Base-by-base conservation (phyloP, 2,113 vertebrate species). In the Psammodynastes pulverulentus region DNA sequence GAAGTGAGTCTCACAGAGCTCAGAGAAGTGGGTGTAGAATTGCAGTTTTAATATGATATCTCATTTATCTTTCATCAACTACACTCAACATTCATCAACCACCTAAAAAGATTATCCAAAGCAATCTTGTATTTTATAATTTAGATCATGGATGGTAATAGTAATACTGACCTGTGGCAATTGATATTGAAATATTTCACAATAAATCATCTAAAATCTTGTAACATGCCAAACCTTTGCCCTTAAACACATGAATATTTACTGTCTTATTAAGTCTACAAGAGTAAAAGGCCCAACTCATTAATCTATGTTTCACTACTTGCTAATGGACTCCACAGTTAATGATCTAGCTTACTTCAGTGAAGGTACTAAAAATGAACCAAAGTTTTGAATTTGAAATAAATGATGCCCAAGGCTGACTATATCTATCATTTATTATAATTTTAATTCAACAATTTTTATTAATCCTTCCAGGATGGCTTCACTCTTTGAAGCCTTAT, bases 391-490 rank as follows among this genome's bases (percentile, higher is more conserved):
- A 84, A 88, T 84, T 46, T 84, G 45, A 88, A 53, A 85, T 58
- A 67, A 51, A 91, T 51, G 85, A 87, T 34, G 23, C 54, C 46
- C 46, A 87, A 88, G 51, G 39, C 67, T 79, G 62, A 54, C 39
- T 79, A 53, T 84, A 53, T 15, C 49, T 26, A 54, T 89, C 24
- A 26, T 84, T 56, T n/a, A 54, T 5, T 34, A 24, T 84, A 84
- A 89, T 92, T 54, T 84, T 34, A 56, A 84, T 89, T 23, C 62
- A 54, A 85, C 62, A 58, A 23, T 84, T 89, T 89, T n/a, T 29
- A 92, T 92, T 89, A 84, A 89, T 89, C 67, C 52, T 89, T 7
- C 84, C 51, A 84, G 86, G 91, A 89, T 84, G 19, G 39, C 62
- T 92, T 92, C 85, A 62, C 54, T 91, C 26, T 92, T 84, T 84